phyloP scores from a whole-genome alignment of 2,113 vertebrate species.

The Rhinogobius similis region DNA sequence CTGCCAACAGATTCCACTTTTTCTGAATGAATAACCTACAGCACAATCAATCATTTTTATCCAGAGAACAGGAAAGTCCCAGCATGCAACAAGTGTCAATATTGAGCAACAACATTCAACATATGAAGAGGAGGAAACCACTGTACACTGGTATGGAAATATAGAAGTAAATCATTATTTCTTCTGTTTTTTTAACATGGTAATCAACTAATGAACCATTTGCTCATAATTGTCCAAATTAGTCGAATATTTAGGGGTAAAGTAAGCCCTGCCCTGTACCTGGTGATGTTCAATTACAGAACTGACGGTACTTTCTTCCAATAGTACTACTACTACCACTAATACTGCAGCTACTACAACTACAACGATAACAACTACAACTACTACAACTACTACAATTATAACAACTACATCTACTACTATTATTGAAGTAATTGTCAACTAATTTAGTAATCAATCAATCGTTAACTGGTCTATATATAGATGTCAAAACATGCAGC shows the following conservation, averaged over 20 bases:
- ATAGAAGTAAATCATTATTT: background rate
- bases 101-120: background rate
- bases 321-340: background rate
- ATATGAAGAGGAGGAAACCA: background rate
- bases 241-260: background rate
- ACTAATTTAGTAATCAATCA: no score
- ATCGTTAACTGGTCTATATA: no score
- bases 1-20: conserved; percentile 14
- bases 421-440: no score
- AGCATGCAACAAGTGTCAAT: background rate
- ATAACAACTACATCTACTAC: no score
- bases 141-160: background rate
- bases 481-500: no score
- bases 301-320: no score
- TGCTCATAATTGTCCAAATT: background rate
- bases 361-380: no score
- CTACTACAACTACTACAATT: no score
- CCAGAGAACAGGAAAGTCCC: background rate
- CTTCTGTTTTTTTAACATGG: background rate
- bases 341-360: no score
- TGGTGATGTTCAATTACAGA: no score
- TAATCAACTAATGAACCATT: background rate
- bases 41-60: background rate
- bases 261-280: background rate
- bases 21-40: background rate